Evolutionary conservation across 2,113 vertebrate species (phyloP).

Genomic region (Tetrax tetrax): DNA sequence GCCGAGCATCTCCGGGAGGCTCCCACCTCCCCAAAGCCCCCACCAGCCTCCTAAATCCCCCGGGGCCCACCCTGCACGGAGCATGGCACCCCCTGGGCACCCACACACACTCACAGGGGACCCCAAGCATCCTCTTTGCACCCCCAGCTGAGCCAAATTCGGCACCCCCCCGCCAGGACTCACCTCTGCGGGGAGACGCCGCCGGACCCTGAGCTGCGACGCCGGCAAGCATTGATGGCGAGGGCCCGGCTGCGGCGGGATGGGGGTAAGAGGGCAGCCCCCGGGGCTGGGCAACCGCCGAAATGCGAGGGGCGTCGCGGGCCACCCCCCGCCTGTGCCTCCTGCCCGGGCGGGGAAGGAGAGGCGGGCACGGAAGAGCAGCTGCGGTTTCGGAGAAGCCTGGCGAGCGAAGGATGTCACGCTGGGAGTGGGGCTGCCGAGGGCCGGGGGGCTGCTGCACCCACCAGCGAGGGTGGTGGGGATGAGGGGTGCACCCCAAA

Average conservation of each 20-base stretch:
- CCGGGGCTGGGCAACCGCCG: neutral
- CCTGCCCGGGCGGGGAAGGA: neutral
- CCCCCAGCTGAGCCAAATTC: fast-evolving
- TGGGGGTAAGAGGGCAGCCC: neutral
- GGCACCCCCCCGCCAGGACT: fast-evolving
- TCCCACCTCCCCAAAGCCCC: neutral
- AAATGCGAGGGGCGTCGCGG: neutral
- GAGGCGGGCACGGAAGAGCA: neutral
- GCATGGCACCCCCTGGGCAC: neutral
- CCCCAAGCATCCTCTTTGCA: neutral
- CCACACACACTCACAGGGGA: fast-evolving
- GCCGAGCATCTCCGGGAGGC: neutral
- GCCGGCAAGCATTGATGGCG: fast-evolving
- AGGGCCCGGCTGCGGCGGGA: neutral
- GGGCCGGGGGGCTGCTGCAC: neutral
- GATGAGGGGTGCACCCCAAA: neutral
- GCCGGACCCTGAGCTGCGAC: neutral
- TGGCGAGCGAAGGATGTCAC: neutral
- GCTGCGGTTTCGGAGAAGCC: neutral
- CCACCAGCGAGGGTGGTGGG: neutral
- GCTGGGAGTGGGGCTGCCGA: too few relatives aligned
- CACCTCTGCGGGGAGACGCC: neutral
- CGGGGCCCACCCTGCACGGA: neutral
- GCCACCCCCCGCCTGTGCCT: neutral
- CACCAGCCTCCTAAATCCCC: fast-evolving